Evolutionary conservation across 2,888 invertebrate genomes (phyloP).

Genomic region (Chorisops tibialis): DNA sequence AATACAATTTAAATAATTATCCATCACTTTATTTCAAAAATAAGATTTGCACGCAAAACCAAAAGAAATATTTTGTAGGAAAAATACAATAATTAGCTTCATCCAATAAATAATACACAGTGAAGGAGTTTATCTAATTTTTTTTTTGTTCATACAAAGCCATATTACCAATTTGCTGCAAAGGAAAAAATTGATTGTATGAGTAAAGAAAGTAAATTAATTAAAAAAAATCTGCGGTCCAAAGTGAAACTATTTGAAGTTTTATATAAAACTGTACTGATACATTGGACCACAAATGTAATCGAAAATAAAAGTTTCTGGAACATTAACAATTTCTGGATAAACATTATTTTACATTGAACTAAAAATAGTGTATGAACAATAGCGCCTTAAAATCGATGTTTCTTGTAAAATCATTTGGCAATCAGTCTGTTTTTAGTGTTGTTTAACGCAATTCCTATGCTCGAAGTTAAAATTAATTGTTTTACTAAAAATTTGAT

Average conservation of each 20-base stretch:
- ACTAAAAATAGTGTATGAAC: neutral
- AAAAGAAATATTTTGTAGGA: neutral
- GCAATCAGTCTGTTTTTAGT: neutral
- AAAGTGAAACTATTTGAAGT: neutral
- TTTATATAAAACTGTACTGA: too few relatives aligned
- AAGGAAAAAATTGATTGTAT: neutral
- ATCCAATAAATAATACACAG: neutral
- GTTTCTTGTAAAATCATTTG: conserved; percentile 4
- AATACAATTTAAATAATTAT: conserved; percentile 1
- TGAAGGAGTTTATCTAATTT: too few relatives aligned
- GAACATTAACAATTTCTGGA: too few relatives aligned
- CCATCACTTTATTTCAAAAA: conserved; percentile 6
- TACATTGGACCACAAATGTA: too few relatives aligned
- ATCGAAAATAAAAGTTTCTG: too few relatives aligned
- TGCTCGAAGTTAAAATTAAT: too few relatives aligned
- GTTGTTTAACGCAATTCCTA: neutral
- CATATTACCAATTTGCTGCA: neutral
- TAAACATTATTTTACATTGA: too few relatives aligned
- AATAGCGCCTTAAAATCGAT: conserved; percentile 15
- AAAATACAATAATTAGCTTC: neutral
- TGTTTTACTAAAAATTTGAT: neutral
- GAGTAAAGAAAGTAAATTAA: neutral
- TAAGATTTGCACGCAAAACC: conserved; percentile 27
- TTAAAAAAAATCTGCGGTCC: too few relatives aligned
- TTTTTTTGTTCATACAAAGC: neutral